phyloP scores from a whole-genome alignment of 2,113 vertebrate species.

The Pipa parva region DNA sequence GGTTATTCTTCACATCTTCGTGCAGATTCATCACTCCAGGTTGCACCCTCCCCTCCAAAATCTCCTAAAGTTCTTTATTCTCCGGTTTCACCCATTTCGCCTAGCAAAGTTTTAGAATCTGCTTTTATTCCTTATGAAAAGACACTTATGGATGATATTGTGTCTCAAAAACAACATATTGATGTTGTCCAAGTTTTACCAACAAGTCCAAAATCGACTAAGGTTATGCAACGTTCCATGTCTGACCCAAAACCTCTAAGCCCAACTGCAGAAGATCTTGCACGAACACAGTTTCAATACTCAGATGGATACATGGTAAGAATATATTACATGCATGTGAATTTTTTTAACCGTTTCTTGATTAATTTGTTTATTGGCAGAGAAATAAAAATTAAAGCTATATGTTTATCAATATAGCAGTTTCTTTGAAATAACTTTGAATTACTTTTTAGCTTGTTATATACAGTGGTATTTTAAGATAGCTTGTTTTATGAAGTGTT shows the following conservation, averaged over 20 bases:
- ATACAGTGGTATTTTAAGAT: no score
- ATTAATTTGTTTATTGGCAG: no score
- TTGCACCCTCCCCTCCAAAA: conserved; percentile 79
- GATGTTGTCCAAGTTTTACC: conserved; percentile 82
- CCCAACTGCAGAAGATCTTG: conserved; percentile 84
- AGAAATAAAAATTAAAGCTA: no score
- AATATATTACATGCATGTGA: no score
- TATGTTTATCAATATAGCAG: no score
- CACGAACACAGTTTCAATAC: conserved; percentile 85
- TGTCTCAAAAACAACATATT: conserved; percentile 81
- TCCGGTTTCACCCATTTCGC: conserved; percentile 83
- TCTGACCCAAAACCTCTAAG: conserved; percentile 94
- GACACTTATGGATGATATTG: conserved; percentile 74
- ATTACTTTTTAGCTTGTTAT: no score
- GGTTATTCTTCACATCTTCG: conserved; percentile 84
- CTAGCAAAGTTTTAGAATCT: conserved; percentile 88
- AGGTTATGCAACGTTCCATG: conserved; percentile 87
- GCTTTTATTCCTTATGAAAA: conserved; percentile 92
- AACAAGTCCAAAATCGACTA: conserved; percentile 80
- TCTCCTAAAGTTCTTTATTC: conserved; percentile 90
- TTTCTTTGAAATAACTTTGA: no score
- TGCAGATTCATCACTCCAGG: conserved; percentile 80
- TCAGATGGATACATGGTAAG: conserved; percentile 89
- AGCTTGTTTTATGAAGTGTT: no score
- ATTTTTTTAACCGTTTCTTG: no score